A percentile compares a stretch with the other conserved stretches of the same genome.
Evolutionary conservation across 1,140 invertebrate species (phyloP).

Genomic region (Brachionus angularis): DNA sequence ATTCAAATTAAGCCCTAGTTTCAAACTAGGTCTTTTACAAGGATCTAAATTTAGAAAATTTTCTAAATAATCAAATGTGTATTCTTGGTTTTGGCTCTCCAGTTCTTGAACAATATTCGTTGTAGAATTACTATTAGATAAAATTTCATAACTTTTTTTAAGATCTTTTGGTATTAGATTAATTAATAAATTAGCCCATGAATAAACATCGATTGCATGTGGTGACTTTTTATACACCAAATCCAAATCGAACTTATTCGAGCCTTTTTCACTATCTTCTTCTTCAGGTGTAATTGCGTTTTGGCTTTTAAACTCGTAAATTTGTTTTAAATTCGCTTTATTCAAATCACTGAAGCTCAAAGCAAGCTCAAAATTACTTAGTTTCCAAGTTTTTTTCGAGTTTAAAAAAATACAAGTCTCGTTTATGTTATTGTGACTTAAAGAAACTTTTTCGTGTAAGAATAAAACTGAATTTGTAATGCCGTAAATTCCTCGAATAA

Average conservation of each 20-base stretch:
- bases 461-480: conserved; percentile 30
- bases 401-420: neutral
- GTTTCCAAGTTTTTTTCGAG: conserved; percentile 31
- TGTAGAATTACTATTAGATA: too few relatives aligned
- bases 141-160: neutral
- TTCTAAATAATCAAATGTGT: too few relatives aligned
- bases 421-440: conserved; percentile 29
- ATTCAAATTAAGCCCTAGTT: neutral
- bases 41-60: conserved; percentile 17
- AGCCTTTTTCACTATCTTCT: neutral
- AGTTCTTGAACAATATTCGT: too few relatives aligned
- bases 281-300: conserved; percentile 34
- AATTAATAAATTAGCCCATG: conserved; percentile 17
- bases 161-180: neutral
- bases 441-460: conserved; percentile 30
- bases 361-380: conserved; percentile 34
- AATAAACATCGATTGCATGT: neutral
- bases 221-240: neutral
- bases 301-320: conserved; percentile 3
- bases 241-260: neutral
- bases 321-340: neutral
- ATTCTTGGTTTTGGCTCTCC: too few relatives aligned
- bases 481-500: conserved; percentile 27
- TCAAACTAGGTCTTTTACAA: neutral
- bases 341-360: conserved; percentile 11